These are phyloP conservation scores for Nematolebias whitei DNA, from an alignment of 2,113 vertebrate species.

Conservation along the genomic window DNA sequence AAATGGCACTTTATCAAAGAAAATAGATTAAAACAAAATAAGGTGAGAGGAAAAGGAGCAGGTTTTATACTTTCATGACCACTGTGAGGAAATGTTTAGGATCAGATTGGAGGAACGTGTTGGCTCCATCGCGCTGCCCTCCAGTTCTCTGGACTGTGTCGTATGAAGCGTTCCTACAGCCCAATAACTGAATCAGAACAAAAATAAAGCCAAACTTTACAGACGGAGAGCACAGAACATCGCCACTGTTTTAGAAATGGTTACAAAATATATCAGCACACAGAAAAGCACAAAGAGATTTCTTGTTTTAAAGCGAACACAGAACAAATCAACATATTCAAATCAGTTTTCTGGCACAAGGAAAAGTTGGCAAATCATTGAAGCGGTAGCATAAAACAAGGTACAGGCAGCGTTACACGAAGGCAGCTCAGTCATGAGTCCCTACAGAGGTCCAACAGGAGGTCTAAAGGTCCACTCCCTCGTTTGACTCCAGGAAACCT, in stretches of 20 bases:
- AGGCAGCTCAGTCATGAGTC: slow-evolving; percentile 49
- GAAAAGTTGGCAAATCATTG: slow-evolving; percentile 65
- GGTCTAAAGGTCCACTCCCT: slow-evolving; percentile 45
- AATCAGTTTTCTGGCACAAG: slow-evolving; percentile 69
- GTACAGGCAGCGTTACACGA: slow-evolving; percentile 48
- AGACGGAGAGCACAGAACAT: slow-evolving; percentile 23
- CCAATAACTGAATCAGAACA: slow-evolving; percentile 29
- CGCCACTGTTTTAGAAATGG: slow-evolving; percentile 25
- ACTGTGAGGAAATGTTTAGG: slow-evolving; percentile 27
- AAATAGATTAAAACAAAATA: not conserved
- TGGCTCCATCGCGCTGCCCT: no score
- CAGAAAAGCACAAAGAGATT: slow-evolving; percentile 29
- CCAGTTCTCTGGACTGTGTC: slow-evolving; percentile 31
- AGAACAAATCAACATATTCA: slow-evolving; percentile 56
- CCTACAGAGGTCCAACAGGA: slow-evolving; percentile 65
- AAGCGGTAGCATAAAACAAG: slow-evolving; percentile 37
- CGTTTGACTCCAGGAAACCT: slow-evolving; percentile 56
- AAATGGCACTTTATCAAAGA: slow-evolving; percentile 65
- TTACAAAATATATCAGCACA: slow-evolving; percentile 31
- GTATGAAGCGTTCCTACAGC: slow-evolving; percentile 18
- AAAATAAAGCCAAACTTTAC: slow-evolving; percentile 8
- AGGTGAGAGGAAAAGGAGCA: not conserved
- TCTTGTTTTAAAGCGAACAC: slow-evolving; percentile 36
- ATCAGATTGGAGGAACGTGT: slow-evolving; percentile 21
- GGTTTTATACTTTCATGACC: slow-evolving; percentile 30